A percentile compares a stretch with the other conserved stretches of the same genome.
These are phyloP conservation scores for Odontomachus brunneus DNA, from an alignment of 1,140 invertebrate genomes.

Conservation along the genomic window DNA sequence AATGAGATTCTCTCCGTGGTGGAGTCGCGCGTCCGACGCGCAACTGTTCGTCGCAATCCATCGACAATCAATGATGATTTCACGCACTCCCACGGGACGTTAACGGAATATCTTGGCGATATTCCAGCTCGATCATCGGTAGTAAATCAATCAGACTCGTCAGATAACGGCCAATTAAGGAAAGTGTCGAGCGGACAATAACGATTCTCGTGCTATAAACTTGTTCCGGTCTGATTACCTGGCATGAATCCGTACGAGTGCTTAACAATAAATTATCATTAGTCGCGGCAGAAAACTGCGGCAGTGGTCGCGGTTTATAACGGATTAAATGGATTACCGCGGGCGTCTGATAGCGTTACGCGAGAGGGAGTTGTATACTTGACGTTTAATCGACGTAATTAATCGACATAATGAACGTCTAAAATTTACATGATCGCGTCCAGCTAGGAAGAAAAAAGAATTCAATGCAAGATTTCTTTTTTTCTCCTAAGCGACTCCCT, in stretches of 20 bases:
- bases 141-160: slow-evolving; percentile 5
- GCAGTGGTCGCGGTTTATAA: not conserved
- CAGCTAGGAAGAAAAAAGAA: too few relatives aligned
- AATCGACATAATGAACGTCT: too few relatives aligned
- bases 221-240: slow-evolving; percentile 45
- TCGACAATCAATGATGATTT: not conserved
- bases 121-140: not conserved
- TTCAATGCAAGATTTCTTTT: too few relatives aligned
- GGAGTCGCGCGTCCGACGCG: not conserved
- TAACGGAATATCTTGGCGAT: not conserved
- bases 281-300: slow-evolving; percentile 28
- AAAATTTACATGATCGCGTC: too few relatives aligned
- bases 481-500: too few relatives aligned
- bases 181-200: slow-evolving; percentile 32
- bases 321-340: slow-evolving; percentile 28
- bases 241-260: not conserved
- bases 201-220: slow-evolving; percentile 29
- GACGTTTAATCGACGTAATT: not conserved
- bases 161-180: slow-evolving; percentile 33
- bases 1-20: not conserved
- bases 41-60: not conserved
- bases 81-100: not conserved
- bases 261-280: slow-evolving; percentile 35
- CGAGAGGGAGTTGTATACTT: not conserved
- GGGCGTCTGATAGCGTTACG: not conserved